Base-by-base conservation (phyloP, 2,797 vertebrate species). In the Okamejei kenojei region DNA sequence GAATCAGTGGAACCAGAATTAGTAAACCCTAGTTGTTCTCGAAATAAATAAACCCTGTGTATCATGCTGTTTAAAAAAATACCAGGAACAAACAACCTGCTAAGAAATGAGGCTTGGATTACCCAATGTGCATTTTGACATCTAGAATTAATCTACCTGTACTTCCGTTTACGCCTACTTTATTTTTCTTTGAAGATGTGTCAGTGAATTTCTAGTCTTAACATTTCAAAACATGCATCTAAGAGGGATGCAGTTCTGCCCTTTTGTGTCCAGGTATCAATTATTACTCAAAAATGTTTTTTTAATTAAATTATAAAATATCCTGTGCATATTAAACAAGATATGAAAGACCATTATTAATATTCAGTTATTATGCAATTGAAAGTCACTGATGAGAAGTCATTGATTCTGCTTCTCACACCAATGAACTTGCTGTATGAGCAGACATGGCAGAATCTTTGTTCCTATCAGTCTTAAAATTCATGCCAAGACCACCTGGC, bases 381-480 rank as follows among this genome's bases (percentile, higher is more conserved):
- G 32, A 76, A 54, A 74, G 65, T 90, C 65, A 71, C 19, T 90
- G n/a, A 45, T 45, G 68, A 54, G 38, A 76, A 54, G 26, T 76
- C 90, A 45, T 7, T 74, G 90, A 54, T 23, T 92, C 10, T 73
- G 90, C 21, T 73, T 92, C 23, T 54, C 29, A 38, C 23, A 58
- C 32, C 71, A 76, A 92, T 73, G 23, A 38, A 92, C 90, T 92
- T 92, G 90, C 26, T 92, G 54, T 58, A 76, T 74, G 71, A 74
- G 76, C 68, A 92, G 90, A 92, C 32, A 73, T 38, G 45, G n/a
- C 90, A 29, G 35, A n/a, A 92, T 7, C 71, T 92, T 92, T 92
- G 71, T 76, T 92, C 38, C 38, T 13, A 74, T 45, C 35, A 45
- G 32, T 90, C 73, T 54, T 91, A 74, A 74, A 92, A 65, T 45